These are phyloP conservation scores for Hucho hucho DNA, from an alignment of 2,113 vertebrate species.

Conservation along the genomic window DNA sequence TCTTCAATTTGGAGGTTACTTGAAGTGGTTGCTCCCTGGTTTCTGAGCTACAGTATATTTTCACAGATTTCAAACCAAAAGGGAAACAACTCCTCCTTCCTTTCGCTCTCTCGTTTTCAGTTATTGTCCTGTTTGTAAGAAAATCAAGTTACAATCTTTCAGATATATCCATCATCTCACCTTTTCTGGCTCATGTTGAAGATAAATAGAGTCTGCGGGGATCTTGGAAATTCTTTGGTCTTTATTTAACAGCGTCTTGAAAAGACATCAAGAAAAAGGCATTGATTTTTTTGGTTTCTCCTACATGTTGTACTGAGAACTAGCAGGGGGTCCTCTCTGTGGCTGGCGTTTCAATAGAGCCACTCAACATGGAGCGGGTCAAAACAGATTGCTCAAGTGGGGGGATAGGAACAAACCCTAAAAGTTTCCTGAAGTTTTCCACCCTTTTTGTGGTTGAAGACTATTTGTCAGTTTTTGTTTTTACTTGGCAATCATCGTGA, in stretches of 20 bases:
- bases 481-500: neutral
- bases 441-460: conserved; percentile 35
- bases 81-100: conserved; percentile 59
- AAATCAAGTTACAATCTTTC: conserved; percentile 64
- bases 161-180: conserved; percentile 71
- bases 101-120: conserved; percentile 67
- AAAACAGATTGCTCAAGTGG: conserved; percentile 67
- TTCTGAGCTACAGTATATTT: conserved; percentile 28
- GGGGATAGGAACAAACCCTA: conserved; percentile 36
- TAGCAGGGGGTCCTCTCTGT: conserved; percentile 76
- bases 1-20: conserved; percentile 28
- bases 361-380: conserved; percentile 65
- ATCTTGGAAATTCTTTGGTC: conserved; percentile 66
- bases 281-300: conserved; percentile 74
- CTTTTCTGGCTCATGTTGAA: conserved; percentile 56
- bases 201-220: conserved; percentile 66
- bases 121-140: conserved; percentile 76
- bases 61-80: conserved; percentile 65
- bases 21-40: conserved; percentile 51
- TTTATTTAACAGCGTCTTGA: conserved; percentile 65
- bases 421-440: conserved; percentile 62
- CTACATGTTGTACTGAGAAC: conserved; percentile 60
- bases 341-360: conserved; percentile 63
- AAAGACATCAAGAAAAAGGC: conserved; percentile 72
- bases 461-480: conserved; percentile 37